Conservation (phyloP, 2,888 invertebrate genomes). For the Drosophila neotestacea region DNA sequence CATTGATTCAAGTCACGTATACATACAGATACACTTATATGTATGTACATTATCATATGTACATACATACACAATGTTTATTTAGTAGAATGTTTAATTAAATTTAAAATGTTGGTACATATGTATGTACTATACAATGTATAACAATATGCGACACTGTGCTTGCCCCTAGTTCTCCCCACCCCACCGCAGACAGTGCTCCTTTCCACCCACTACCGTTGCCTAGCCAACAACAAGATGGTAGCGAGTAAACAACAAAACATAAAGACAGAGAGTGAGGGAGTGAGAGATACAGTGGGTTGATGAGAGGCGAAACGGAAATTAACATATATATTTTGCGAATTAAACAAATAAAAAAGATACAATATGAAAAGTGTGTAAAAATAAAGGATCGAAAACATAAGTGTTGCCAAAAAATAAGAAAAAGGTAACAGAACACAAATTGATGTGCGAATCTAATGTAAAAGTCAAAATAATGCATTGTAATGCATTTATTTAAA, state of each 20-base stretch:
- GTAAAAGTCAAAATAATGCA: too few relatives aligned
- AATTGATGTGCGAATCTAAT: too few relatives aligned
- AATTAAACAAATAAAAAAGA: conserved; percentile 20
- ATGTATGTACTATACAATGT: conserved; percentile 7
- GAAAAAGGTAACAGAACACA: too few relatives aligned
- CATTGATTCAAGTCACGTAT: conserved; percentile 47
- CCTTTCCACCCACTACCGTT: background rate
- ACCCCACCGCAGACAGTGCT: background rate
- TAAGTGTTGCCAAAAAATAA: background rate
- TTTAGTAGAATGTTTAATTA: conserved; percentile 38
- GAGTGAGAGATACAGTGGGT: background rate
- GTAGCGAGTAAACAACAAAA: conserved; percentile 16
- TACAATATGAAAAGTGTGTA: conserved; percentile 12
- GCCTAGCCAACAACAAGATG: conserved; percentile 1
- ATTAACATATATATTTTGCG: conserved; percentile 1
- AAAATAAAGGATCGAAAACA: conserved; percentile 10
- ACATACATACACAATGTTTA: background rate
- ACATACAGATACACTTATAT: conserved; percentile 6
- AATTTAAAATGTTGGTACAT: conserved; percentile 25
- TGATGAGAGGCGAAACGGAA: background rate
- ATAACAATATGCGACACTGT: conserved; percentile 18
- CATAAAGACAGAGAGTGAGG: background rate
- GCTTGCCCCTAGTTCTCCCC: background rate
- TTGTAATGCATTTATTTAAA: too few relatives aligned
- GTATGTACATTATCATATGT: conserved; percentile 8